Percentiles rank a stretch among this genome's conserved stretches.
These are phyloP conservation scores for Struthio camelus DNA, from an alignment of 2,113 vertebrate genomes.

Conservation along the genomic window DNA sequence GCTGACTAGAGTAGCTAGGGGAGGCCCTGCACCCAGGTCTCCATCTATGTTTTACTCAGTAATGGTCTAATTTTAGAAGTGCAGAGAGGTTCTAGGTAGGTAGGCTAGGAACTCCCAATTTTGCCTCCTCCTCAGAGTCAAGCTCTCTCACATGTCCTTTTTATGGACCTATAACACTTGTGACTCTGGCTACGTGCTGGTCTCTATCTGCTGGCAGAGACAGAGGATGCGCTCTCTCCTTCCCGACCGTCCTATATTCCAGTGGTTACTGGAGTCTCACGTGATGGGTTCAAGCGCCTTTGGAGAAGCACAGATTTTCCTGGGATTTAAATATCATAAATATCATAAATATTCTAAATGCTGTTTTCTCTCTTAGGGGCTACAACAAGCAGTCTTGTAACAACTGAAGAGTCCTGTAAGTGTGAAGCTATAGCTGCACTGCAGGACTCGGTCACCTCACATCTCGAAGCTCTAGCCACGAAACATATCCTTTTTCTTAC, in stretches of 20 bases:
- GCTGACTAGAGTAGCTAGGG: neutral
- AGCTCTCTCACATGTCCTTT: neutral
- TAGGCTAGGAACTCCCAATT: neutral
- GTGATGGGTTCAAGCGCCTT: neutral
- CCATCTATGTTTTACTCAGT: neutral
- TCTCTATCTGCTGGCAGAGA: neutral
- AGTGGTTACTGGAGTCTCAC: neutral
- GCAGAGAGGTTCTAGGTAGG: neutral
- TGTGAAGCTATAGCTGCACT: conserved; percentile 88
- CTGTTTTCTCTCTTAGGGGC: conserved; percentile 63
- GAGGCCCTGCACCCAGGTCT: neutral
- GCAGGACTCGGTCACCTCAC: conserved; percentile 83
- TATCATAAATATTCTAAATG: neutral
- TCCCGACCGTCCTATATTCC: neutral
- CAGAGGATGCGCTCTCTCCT: neutral
- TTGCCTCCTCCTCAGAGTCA: neutral
- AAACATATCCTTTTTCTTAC: conserved; percentile 90
- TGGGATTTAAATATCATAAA: neutral
- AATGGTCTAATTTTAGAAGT: neutral
- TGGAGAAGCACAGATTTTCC: neutral
- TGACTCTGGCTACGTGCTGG: neutral
- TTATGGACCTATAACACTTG: neutral
- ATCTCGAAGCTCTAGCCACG: conserved; percentile 83
- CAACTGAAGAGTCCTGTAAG: conserved; percentile 84
- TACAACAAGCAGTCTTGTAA: conserved; percentile 74